Evolutionary conservation across 2,888 invertebrate species (phyloP).

Genomic region (Alentia gelatinosa): DNA sequence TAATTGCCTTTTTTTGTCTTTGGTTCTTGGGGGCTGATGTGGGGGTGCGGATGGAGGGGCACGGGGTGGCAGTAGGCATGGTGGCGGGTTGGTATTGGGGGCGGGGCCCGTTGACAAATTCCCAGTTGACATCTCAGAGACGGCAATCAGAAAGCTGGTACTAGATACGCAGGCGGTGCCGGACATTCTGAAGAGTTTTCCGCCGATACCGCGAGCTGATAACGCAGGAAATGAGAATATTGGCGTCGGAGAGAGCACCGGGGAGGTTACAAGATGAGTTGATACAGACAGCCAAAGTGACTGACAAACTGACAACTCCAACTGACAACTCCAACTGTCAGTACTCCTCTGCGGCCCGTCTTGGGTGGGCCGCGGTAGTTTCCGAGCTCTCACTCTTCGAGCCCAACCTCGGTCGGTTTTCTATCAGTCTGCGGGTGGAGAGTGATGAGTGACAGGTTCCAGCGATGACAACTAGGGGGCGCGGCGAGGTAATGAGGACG

Average conservation of each 20-base stretch:
- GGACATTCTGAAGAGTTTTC: not conserved
- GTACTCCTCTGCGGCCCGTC: not conserved
- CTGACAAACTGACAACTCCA: slow-evolving; percentile 1
- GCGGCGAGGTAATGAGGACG: not conserved
- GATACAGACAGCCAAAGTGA: not conserved
- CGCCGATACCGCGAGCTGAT: not conserved
- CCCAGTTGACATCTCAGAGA: not conserved
- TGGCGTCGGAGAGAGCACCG: not conserved
- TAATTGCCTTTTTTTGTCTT: not conserved
- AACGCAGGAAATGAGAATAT: not conserved
- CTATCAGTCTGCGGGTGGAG: not conserved
- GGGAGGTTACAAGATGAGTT: not conserved
- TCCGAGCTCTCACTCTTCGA: no score
- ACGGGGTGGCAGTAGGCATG: no score
- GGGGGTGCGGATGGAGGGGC: not conserved
- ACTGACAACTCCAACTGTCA: slow-evolving; percentile 8
- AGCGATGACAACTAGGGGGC: slow-evolving; percentile 33
- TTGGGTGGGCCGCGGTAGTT: not conserved
- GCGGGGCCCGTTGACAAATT: not conserved
- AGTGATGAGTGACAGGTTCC: slow-evolving; percentile 11
- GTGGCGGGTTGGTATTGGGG: no score
- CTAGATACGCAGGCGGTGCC: not conserved
- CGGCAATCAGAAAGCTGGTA: not conserved
- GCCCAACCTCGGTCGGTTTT: not conserved
- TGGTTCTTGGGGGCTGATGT: not conserved